Base-by-base conservation (phyloP, 2,888 invertebrate genomes). In the Petrolisthes cinctipes region DNA sequence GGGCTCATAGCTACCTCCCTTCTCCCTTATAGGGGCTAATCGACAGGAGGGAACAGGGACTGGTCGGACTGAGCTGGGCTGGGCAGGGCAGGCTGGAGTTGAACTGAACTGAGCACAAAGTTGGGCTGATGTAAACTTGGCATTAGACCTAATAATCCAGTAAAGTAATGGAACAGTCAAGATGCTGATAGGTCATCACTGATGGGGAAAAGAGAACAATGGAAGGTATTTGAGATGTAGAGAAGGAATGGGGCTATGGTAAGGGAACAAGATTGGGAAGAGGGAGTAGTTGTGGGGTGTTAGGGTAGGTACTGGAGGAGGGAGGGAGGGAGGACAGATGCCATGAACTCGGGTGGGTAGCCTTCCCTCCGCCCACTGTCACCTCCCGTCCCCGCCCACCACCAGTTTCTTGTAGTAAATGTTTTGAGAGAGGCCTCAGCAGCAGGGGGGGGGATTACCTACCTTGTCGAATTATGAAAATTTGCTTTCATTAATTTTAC, bases 401-500 rank as follows among this genome's bases (percentile, higher is more conserved):
- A n/a, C n/a, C 37, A 37, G 37, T 37, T 37, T 37, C 37, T 37
- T 37, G 37, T 37, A 37, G n/a, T 82, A 51, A 80, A 51, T 81
- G 57, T 87, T 73, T 88, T 80, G 71, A 61, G 87, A 37, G 75
- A 57, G 71, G 57, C 53, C 84, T 78, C 83, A 75, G 81, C 81
- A 75, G 80, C 84, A 83, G 83, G 71, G 51, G 71, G 83, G 80
- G 83, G 71, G 51, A 75, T 88, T 84, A 84, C 83, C 81, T 84
- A 73, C 83, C 87, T 88, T 83, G 84, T 83, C 81, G 81, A 83
- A 84, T 84, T 88, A 88, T 84, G 83, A 88, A 88, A 83, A 88
- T 88, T 88, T 83, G 80, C 87, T 88, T 88, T 88, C 87, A 88
- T 88, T 88, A 88, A 88, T 88, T 83, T 88, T 84, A 80, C 80